A percentile compares a stretch with the other conserved stretches of the same genome.
Conservation (phyloP, 2,113 vertebrate genomes). For the Notechis scutatus region DNA sequence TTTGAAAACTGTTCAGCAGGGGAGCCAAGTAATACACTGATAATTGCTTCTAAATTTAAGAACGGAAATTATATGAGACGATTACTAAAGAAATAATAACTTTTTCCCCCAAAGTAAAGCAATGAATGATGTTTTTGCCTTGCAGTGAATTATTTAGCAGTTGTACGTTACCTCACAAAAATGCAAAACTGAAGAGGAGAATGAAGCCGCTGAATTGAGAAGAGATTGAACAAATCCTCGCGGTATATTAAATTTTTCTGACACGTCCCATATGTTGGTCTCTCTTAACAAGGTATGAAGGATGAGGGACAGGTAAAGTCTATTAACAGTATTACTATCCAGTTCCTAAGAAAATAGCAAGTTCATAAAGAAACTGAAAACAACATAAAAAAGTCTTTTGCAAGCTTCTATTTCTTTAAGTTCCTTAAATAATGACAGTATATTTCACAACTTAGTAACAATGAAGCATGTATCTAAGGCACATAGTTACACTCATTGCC, state of each 20-base stretch:
- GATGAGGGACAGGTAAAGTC: constrained; percentile 85
- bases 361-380: constrained; percentile 11
- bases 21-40: not conserved
- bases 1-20: not conserved
- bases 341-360: constrained; percentile 70
- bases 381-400: not conserved
- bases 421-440: not conserved
- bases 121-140: not conserved
- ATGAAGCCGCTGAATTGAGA: constrained; percentile 83
- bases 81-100: not conserved
- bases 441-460: not conserved
- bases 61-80: not conserved
- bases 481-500: not conserved
- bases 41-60: not conserved
- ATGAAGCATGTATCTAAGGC: not conserved
- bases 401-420: constrained; percentile 15
- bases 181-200: constrained; percentile 87
- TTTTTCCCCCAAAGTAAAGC: not conserved
- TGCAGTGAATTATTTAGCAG: not conserved
- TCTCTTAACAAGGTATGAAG: constrained; percentile 86
- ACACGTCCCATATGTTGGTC: constrained; percentile 82
- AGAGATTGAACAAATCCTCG: constrained; percentile 88
- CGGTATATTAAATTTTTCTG: constrained; percentile 83
- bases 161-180: constrained; percentile 84
- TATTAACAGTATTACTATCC: constrained; percentile 70